Conservation (phyloP, 2,797 vertebrate species). For the Hypotaenidia okinawae region DNA sequence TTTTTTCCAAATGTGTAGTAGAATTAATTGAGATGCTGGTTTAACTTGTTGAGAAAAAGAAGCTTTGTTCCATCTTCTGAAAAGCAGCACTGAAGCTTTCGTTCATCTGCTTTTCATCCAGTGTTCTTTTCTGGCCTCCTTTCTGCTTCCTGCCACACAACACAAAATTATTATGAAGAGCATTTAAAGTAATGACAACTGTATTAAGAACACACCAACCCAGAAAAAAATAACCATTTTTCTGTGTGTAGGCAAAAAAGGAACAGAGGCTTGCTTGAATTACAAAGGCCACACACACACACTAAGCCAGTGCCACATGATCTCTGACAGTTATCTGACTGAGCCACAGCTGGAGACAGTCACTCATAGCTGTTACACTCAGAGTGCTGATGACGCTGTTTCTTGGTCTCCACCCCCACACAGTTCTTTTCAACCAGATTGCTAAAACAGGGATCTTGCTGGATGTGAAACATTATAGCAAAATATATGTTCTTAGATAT, state of each 20-base stretch:
- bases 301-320: neutral
- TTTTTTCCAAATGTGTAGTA: neutral
- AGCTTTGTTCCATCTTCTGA: neutral
- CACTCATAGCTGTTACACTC: neutral
- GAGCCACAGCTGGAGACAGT: slow-evolving; percentile 21
- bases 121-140: slow-evolving; percentile 9
- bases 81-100: neutral
- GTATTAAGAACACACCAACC: slow-evolving; percentile 46
- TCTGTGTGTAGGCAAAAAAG: neutral
- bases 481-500: neutral
- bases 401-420: neutral
- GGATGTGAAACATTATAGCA: neutral
- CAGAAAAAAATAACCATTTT: neutral
- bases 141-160: slow-evolving; percentile 45
- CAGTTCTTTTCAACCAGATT: neutral
- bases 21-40: neutral
- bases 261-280: neutral
- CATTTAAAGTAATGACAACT: slow-evolving; percentile 47
- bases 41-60: neutral
- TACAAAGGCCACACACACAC: slow-evolving; percentile 9
- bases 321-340: neutral
- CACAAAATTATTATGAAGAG: slow-evolving; percentile 23
- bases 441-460: neutral
- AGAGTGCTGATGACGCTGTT: neutral
- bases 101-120: slow-evolving; percentile 63